Evolutionary conservation across 2,797 vertebrate genomes (phyloP), one percentile per base, ranked within the genome.

Genomic region (Avahi laniger): DNA sequence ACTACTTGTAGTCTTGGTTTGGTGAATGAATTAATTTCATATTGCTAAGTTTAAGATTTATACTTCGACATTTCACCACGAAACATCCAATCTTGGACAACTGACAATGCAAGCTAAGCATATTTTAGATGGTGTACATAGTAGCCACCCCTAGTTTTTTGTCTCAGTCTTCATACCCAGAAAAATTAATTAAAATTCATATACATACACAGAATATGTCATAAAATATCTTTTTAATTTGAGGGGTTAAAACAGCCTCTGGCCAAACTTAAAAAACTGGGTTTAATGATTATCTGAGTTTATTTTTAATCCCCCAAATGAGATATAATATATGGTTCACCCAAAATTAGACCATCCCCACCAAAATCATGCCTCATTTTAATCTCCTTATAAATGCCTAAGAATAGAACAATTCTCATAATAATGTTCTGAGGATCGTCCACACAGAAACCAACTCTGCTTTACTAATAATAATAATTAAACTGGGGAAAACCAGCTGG

Each of bases 111-210:
- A 91, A n/a, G 26, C 20, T 69, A 89, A 82, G 35, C 26, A 8
- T 33, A 41, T 59, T 81, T 93, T 38, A 33, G 48, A 46, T 67
- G 43, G 28, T 30, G 4, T 20, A 43, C 9, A 72, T 13, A 41
- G 65, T 24, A 48, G 28, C 38, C 17, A 59, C 8, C 35, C 75
- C 50, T 20, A 72, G 30, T 69, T 54, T 69, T 88, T 59, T 76
- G 33, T 88, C 46, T 96, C 24, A 69, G 82, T 73, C 20, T 70
- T 94, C 46, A 91, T 28, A 86, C 6, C 6, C 6, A 72, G 41
- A 50, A 70, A 2, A 70, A 54, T 70, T 83, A 76, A 78, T 85
- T 91, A 85, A 96, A 94, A 81, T 86, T 46, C 43, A 89, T 2
- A 92, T 0, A 76, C 5, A 72, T 30, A 76, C 0, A 43, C 7